A percentile compares a stretch with the other conserved stretches of the same genome.
Evolutionary conservation across 2,888 invertebrate species (phyloP).

Genomic region (Brachypterus glaber): DNA sequence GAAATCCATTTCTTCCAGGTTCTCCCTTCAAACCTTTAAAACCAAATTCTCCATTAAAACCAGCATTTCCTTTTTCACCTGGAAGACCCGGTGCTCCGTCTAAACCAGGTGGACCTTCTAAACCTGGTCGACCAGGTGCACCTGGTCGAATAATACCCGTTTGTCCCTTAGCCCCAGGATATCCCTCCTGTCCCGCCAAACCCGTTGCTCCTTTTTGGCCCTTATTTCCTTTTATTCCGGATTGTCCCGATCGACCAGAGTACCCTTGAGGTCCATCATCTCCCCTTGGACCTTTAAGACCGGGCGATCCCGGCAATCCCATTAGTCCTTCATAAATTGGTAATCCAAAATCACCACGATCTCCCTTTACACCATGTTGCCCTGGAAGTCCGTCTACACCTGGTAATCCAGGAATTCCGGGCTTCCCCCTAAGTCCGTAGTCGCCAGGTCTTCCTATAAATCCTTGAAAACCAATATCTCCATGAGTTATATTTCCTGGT

Average conservation of each 20-base stretch:
- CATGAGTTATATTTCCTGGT: conserved; percentile 37
- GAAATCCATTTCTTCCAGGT: conserved; percentile 28
- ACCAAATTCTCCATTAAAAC: conserved; percentile 33
- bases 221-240: conserved; percentile 33
- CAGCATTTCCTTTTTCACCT: conserved; percentile 36
- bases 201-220: conserved; percentile 39
- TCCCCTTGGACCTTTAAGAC: conserved; percentile 37
- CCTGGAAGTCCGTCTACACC: conserved; percentile 31
- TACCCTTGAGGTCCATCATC: conserved; percentile 37
- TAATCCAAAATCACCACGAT: conserved; percentile 47
- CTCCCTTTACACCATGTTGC: conserved; percentile 42
- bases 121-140: conserved; percentile 33
- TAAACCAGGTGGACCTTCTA: conserved; percentile 22
- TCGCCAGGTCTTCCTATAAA: conserved; percentile 56
- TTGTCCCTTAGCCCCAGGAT: conserved; percentile 32
- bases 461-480: conserved; percentile 57
- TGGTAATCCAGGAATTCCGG: conserved; percentile 31
- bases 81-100: conserved; percentile 30
- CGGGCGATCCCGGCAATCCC: conserved; percentile 36
- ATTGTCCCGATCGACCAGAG: conserved; percentile 31
- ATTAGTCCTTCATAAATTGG: conserved; percentile 44
- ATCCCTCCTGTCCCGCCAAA: conserved; percentile 33
- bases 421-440: conserved; percentile 52
- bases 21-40: conserved; percentile 30
- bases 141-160: conserved; percentile 32